Conservation (phyloP, 2,113 vertebrate species). For the Trematomus loennbergii region DNA sequence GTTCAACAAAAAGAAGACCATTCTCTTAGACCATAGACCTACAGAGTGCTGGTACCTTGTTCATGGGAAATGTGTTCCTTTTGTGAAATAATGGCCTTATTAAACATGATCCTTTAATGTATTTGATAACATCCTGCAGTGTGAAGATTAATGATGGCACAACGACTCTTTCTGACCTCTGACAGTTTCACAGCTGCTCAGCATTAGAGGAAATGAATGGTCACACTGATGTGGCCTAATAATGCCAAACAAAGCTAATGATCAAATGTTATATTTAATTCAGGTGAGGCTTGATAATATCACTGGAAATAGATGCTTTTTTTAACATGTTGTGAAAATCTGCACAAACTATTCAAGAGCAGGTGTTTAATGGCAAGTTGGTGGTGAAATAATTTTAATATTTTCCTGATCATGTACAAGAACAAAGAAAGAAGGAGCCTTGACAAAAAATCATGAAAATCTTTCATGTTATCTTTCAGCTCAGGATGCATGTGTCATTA, state of each 20-base stretch:
- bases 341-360: conserved; percentile 3
- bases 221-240: conserved; percentile 21
- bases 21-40: not conserved
- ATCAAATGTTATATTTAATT: conserved; percentile 14
- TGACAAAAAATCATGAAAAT: conserved; percentile 9
- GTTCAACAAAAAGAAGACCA: not conserved
- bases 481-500: not conserved
- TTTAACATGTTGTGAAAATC: not conserved
- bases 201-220: conserved; percentile 52
- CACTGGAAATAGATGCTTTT: conserved; percentile 2
- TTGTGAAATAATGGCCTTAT: not conserved
- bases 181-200: conserved; percentile 45
- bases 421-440: not conserved
- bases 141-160: conserved; percentile 57
- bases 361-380: not conserved
- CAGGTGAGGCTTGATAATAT: conserved; percentile 5
- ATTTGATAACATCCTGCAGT: not conserved
- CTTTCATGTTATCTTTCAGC: conserved; percentile 23
- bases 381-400: conserved; percentile 41
- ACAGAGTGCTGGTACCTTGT: not conserved
- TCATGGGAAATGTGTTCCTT: not conserved
- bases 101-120: not conserved
- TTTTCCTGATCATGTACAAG: conserved; percentile 5
- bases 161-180: conserved; percentile 37
- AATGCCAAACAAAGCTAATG: not conserved